Evolutionary conservation across 2,113 vertebrate genomes (phyloP), one percentile per base, ranked within the genome.

Genomic region (Dipodomys spectabilis): DNA sequence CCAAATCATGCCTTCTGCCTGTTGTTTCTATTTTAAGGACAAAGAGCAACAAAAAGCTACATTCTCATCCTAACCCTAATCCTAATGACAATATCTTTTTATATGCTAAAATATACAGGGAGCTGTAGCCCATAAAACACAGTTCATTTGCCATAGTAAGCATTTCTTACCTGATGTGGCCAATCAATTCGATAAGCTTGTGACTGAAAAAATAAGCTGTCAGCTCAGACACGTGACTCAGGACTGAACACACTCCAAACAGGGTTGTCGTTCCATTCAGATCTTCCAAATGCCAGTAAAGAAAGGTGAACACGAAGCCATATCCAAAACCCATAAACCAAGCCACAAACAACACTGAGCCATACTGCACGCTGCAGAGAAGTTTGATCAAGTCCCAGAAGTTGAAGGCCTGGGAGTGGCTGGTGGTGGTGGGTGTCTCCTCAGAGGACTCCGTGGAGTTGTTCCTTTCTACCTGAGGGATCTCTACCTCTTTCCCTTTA

Each of bases 281-380:
- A 95, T 99, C 99, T 97, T 99, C 98, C 96, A 99, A 93, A 96
- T 99, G 99, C 99, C 99, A 99, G 97, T 99, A 99, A 62, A 99
- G 99, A 96, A 99, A 99, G 90, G 98, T 99, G 97, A 99, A 99
- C 73, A 99, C 99, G 20, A 99, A 99, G 95, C 99, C 99, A 3
- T 99, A 99, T 3, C 99, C 99, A 82, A 99, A 99, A 1, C 99
- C 99, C 99, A 99, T 99, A 97, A 99, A 99, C 99, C 99, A 99
- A 3, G 99, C 99, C 67, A 99, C 99, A 0, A 99, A 99, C 28
- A 99, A 98, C 86, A 99, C 99, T 0, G 99, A 99, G 95, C 99
- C 98, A 0, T 99, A 99, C 82, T 98, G 99, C 95, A 99, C 98
- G 1, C 98, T 99, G 96, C 99, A 99, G 0, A 99, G 98, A 30